Percentiles rank a stretch among this genome's conserved stretches.
These are phyloP conservation scores for Mesocricetus auratus DNA, from an alignment of 2,113 vertebrate genomes.

Conservation along the genomic window DNA sequence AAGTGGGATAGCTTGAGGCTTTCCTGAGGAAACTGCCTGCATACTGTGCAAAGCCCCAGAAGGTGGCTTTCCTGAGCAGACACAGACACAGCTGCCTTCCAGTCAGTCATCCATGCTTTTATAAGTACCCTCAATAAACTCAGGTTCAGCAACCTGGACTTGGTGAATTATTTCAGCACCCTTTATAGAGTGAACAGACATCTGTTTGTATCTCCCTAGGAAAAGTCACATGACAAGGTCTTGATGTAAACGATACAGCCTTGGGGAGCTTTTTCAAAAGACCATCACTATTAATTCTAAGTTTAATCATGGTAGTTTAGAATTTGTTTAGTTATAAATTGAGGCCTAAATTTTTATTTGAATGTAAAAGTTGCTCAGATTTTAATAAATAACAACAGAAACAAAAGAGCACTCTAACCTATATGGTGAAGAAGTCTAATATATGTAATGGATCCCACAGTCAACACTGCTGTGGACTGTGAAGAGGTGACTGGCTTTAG, in stretches of 20 bases:
- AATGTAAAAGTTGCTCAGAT: conserved; percentile 5
- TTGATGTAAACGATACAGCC: not conserved
- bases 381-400: conserved; percentile 28
- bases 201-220: not conserved
- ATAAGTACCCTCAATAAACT: not conserved
- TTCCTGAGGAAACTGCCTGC: not conserved
- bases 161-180: not conserved
- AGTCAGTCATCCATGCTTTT: not conserved
- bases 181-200: not conserved
- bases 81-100: not conserved
- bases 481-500: not conserved
- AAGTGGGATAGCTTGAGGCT: too few species aligned
- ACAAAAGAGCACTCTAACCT: not conserved
- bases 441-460: not conserved
- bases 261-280: not conserved
- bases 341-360: not conserved
- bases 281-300: not conserved
- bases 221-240: not conserved
- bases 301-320: not conserved
- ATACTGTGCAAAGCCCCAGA: too few species aligned
- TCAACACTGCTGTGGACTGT: not conserved
- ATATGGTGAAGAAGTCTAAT: not conserved
- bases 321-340: conserved; percentile 31
- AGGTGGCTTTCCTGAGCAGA: not conserved
- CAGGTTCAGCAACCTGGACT: not conserved